Evolutionary conservation across 2,888 invertebrate genomes (phyloP).

Genomic region (Ectobius pallidus): DNA sequence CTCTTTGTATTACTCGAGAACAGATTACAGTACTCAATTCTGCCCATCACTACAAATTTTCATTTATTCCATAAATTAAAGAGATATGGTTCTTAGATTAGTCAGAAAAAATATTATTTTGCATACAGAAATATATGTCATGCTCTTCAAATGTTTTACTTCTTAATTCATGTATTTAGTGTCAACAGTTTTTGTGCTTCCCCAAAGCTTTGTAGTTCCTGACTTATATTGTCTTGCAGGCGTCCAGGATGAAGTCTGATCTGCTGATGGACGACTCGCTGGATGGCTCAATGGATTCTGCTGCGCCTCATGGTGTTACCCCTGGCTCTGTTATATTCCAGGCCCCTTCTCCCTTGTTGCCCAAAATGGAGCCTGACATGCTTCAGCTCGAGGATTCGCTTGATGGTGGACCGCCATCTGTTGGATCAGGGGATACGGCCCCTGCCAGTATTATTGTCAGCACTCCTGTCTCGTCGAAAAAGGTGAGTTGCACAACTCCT

Average conservation of each 20-base stretch:
- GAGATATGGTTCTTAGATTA: too few relatives aligned
- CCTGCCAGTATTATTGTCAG: slow-evolving; percentile 53
- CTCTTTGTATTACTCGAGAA: too few relatives aligned
- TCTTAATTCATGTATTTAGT: too few relatives aligned
- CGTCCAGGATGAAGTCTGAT: slow-evolving; percentile 46
- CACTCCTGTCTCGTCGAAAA: slow-evolving; percentile 49
- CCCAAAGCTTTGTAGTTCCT: too few relatives aligned
- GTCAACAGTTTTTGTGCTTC: too few relatives aligned
- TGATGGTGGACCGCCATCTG: slow-evolving; percentile 78
- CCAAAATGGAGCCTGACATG: slow-evolving; percentile 44
- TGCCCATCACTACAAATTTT: too few relatives aligned
- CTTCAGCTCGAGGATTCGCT: slow-evolving; percentile 76
- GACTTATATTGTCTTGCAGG: slow-evolving; percentile 21
- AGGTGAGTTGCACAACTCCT: too few relatives aligned
- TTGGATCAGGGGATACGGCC: slow-evolving; percentile 78
- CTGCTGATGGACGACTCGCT: slow-evolving; percentile 76
- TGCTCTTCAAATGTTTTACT: too few relatives aligned
- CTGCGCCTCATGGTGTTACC: slow-evolving; percentile 55
- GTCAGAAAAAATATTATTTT: too few relatives aligned
- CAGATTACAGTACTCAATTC: too few relatives aligned
- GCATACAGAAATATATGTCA: too few relatives aligned
- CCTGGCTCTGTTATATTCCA: slow-evolving; percentile 27
- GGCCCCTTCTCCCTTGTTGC: slow-evolving; percentile 54
- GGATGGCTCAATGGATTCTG: slow-evolving; percentile 80
- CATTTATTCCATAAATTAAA: too few relatives aligned